phyloP scores from a whole-genome alignment of 2,797 vertebrate species.

The Muscicapa striata region DNA sequence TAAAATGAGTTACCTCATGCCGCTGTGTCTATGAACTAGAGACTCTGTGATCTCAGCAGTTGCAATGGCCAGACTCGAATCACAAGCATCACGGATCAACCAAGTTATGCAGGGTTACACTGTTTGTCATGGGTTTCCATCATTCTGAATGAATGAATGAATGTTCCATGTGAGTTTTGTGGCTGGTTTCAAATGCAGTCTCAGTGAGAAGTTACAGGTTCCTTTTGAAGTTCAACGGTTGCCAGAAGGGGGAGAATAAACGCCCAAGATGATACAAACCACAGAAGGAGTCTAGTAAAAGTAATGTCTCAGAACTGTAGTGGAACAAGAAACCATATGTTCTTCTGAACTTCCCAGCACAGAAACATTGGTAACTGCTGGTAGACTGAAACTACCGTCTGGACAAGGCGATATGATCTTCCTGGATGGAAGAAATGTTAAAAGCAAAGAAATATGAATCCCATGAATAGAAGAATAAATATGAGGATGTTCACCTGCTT shows the following conservation, averaged over 20 bases:
- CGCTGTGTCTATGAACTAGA: slow-evolving; percentile 88
- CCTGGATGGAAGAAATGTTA: slow-evolving; percentile 44
- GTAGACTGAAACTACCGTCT: slow-evolving; percentile 58
- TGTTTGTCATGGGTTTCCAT: slow-evolving; percentile 80
- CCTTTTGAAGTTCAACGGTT: slow-evolving; percentile 72
- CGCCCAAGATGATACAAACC: slow-evolving; percentile 49
- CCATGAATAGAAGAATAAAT: slow-evolving; percentile 61
- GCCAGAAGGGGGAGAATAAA: slow-evolving; percentile 64
- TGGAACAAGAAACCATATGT: slow-evolving; percentile 60
- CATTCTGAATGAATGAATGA: slow-evolving; percentile 80
- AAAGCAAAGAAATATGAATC: slow-evolving; percentile 61
- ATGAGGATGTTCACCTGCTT: slow-evolving; percentile 53
- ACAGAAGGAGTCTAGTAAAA: slow-evolving; percentile 61
- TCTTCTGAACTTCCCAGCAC: slow-evolving; percentile 57
- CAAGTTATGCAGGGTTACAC: slow-evolving; percentile 78
- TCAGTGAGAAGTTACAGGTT: slow-evolving; percentile 76
- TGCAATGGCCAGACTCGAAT: slow-evolving; percentile 80
- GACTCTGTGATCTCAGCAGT: slow-evolving; percentile 82
- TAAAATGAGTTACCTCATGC: slow-evolving; percentile 96
- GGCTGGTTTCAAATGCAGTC: slow-evolving; percentile 82
- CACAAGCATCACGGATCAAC: slow-evolving; percentile 80
- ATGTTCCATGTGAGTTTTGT: slow-evolving; percentile 76
- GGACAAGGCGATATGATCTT: slow-evolving; percentile 59
- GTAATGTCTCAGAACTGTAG: slow-evolving; percentile 63
- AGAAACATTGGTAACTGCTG: slow-evolving; percentile 65